phyloP scores from a whole-genome alignment of 2,888 invertebrate species.

The Lepidonotus clava region DNA sequence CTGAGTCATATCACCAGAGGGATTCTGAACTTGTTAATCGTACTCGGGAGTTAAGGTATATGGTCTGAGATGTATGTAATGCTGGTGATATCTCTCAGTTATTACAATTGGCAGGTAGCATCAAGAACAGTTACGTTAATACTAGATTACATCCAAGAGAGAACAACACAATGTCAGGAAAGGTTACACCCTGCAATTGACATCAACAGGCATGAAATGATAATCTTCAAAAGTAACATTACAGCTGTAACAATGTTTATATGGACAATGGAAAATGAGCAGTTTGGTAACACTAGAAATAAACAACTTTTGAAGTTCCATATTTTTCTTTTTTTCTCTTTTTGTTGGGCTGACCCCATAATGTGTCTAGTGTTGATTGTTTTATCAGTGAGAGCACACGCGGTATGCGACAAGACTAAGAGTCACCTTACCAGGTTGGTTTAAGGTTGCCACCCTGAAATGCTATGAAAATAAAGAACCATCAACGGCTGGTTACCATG shows the following conservation, averaged over 20 bases:
- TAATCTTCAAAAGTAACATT: conserved; percentile 6
- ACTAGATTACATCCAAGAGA: not conserved
- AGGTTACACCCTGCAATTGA: not conserved
- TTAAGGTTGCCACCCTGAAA: conserved; percentile 54
- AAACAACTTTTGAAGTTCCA: not conserved
- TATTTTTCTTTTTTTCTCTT: not conserved
- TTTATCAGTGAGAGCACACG: conserved; percentile 51
- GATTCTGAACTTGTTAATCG: too few species aligned
- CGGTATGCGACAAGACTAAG: conserved; percentile 53
- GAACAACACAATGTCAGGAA: not conserved
- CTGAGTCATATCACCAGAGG: not conserved
- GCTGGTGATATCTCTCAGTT: not conserved
- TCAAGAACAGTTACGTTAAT: not conserved
- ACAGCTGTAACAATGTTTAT: conserved; percentile 21
- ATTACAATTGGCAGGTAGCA: too few species aligned
- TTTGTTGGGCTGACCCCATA: conserved; percentile 35
- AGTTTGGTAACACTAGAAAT: conserved; percentile 18
- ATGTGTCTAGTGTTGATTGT: conserved; percentile 29
- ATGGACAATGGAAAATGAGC: conserved; percentile 25
- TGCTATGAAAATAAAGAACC: conserved; percentile 55
- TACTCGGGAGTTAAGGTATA: too few species aligned
- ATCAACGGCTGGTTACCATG: conserved; percentile 49
- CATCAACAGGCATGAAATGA: not conserved
- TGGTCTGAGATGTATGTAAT: too few species aligned
- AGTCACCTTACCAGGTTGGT: conserved; percentile 51